A percentile compares a stretch with the other conserved stretches of the same genome.
Conservation (phyloP, 2,888 invertebrate genomes). For the Hirudinaria manillensis region DNA sequence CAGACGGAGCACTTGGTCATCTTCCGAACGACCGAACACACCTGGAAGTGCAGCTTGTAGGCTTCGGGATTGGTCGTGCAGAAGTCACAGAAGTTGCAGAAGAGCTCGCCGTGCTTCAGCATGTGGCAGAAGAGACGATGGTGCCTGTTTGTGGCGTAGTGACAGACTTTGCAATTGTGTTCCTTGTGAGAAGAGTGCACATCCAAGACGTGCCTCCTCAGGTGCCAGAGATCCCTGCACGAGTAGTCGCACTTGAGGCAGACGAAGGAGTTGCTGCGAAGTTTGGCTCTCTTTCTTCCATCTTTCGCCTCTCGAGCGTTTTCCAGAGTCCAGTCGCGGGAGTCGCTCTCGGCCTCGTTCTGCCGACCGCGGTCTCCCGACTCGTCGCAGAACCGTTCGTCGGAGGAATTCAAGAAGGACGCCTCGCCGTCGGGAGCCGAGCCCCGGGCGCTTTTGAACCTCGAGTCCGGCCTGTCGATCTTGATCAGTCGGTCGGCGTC, state of each 20-base stretch:
- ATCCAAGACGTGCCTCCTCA: constrained; percentile 38
- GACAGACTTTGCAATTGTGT: constrained; percentile 37
- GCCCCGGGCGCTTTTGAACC: neutral
- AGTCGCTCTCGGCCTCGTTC: neutral
- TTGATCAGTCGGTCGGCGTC: neutral
- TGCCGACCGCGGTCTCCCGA: neutral
- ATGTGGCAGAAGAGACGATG: constrained; percentile 39
- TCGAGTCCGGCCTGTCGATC: neutral
- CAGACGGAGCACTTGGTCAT: constrained; percentile 35
- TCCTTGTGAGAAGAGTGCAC: constrained; percentile 37
- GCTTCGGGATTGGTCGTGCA: constrained; percentile 33
- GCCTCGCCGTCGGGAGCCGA: neutral
- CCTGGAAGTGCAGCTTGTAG: constrained; percentile 35
- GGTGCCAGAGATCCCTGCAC: constrained; percentile 39
- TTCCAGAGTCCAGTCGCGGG: neutral
- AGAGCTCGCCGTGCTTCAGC: constrained; percentile 38
- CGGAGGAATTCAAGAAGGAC: neutral
- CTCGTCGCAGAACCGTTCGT: neutral
- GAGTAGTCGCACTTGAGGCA: constrained; percentile 38
- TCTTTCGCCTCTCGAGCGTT: neutral
- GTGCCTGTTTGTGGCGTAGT: constrained; percentile 37
- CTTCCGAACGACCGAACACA: constrained; percentile 30
- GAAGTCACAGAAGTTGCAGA: constrained; percentile 38
- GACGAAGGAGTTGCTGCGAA: constrained; percentile 29
- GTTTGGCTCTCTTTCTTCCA: neutral